phyloP scores from a whole-genome alignment of 1,140 invertebrate species.

The Brachystomella parvula region DNA sequence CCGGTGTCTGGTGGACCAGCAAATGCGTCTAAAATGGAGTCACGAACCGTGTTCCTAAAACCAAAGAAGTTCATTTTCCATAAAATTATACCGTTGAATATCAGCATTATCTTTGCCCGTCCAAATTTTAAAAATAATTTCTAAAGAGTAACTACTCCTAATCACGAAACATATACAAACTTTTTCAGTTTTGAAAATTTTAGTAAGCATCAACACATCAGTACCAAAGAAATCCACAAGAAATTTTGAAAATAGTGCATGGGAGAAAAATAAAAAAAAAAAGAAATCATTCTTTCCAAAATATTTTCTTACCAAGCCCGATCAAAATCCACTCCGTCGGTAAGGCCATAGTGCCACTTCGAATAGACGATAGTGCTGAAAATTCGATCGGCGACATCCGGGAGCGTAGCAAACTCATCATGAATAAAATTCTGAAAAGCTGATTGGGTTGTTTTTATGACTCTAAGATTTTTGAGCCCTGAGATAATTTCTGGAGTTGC shows the following conservation, averaged over 20 bases:
- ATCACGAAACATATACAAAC: no score
- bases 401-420: constrained; percentile 63
- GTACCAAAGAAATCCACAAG: no score
- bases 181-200: no score
- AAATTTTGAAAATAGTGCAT: no score
- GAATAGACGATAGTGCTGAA: constrained; percentile 63
- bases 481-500: constrained; percentile 53
- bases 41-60: constrained; percentile 51
- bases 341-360: constrained; percentile 59
- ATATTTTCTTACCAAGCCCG: constrained; percentile 52
- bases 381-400: constrained; percentile 63
- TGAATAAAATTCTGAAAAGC: constrained; percentile 66
- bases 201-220: no score
- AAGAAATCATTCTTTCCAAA: no score
- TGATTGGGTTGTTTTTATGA: constrained; percentile 67
- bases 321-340: constrained; percentile 56
- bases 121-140: no score
- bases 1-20: constrained; percentile 47
- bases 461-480: constrained; percentile 56
- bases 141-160: no score
- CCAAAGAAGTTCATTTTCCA: no score
- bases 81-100: no score
- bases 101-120: no score
- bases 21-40: constrained; percentile 62
- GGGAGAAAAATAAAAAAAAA: no score